A percentile compares a stretch with the other conserved stretches of the same genome.
Conservation (phyloP, 2,113 vertebrate genomes). For the Campylorhamphus procurvoides region DNA sequence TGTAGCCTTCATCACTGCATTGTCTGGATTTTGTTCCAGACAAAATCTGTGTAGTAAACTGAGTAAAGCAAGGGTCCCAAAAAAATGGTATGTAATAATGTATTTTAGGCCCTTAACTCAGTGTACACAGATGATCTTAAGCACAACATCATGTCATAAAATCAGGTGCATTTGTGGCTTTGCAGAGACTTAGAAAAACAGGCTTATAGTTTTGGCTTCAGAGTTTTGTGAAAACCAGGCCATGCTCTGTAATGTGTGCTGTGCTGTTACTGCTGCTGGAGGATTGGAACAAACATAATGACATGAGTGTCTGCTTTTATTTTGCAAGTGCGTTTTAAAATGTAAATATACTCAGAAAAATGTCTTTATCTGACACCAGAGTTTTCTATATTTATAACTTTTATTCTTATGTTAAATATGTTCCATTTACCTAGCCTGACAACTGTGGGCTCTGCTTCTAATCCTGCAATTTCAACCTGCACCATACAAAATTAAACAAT, state of each 20-base stretch:
- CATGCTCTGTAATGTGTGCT: neutral
- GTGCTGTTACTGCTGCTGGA: neutral
- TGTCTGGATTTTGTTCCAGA: neutral
- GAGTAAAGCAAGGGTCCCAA: neutral
- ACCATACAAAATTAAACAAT: neutral
- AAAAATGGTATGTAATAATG: neutral
- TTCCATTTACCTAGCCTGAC: neutral
- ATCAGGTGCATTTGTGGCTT: neutral
- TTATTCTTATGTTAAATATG: neutral
- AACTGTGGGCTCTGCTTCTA: neutral
- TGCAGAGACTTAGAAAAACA: slow-evolving; percentile 4
- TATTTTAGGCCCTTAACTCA: neutral
- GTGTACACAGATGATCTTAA: neutral
- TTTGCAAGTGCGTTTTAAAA: neutral
- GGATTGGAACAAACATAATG: neutral
- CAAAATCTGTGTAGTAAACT: neutral
- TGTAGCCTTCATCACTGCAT: neutral
- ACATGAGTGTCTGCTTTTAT: neutral
- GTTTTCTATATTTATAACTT: neutral
- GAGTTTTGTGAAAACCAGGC: slow-evolving; percentile 7
- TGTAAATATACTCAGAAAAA: neutral
- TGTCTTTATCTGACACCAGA: neutral
- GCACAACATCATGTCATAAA: neutral
- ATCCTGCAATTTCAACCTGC: neutral
- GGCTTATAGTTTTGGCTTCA: neutral